phyloP scores from a whole-genome alignment of 2,888 invertebrate genomes.

The Leptinotarsa peninsularis region DNA sequence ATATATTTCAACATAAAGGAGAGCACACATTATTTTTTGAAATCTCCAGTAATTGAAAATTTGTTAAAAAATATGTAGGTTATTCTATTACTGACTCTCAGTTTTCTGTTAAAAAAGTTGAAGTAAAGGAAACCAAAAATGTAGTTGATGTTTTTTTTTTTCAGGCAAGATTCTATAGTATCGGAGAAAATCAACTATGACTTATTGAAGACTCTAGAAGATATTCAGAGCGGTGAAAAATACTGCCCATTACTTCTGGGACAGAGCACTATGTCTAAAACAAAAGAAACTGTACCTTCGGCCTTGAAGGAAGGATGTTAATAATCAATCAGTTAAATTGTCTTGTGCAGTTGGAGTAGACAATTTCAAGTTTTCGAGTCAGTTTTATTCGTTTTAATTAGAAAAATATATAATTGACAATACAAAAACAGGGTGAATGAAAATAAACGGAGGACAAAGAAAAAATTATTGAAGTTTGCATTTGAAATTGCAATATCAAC shows the following conservation, averaged over 20 bases:
- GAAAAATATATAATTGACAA: background rate
- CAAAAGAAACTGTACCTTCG: slow-evolving; percentile 86
- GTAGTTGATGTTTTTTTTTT: slow-evolving; percentile 47
- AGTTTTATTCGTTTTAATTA: background rate
- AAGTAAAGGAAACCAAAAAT: background rate
- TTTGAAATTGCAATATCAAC: background rate
- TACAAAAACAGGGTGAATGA: slow-evolving; percentile 4
- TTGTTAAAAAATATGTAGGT: too few species aligned
- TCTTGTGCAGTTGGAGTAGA: background rate
- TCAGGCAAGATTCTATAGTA: slow-evolving; percentile 89
- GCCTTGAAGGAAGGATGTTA: slow-evolving; percentile 70
- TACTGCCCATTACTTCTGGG: slow-evolving; percentile 84
- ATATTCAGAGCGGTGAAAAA: slow-evolving; percentile 78
- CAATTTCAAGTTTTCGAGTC: background rate
- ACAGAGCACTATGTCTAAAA: slow-evolving; percentile 79
- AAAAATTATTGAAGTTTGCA: too few species aligned
- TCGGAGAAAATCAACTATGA: slow-evolving; percentile 92
- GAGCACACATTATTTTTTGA: too few species aligned
- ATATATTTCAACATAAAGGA: too few species aligned
- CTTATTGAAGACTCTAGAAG: slow-evolving; percentile 80
- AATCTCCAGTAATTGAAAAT: too few species aligned
- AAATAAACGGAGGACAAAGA: background rate
- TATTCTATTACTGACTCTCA: too few species aligned
- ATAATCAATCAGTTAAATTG: slow-evolving; percentile 29
- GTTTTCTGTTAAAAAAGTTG: too few species aligned